Evolutionary conservation across 1,140 invertebrate genomes (phyloP).

Genomic region (Philaenus spumarius): DNA sequence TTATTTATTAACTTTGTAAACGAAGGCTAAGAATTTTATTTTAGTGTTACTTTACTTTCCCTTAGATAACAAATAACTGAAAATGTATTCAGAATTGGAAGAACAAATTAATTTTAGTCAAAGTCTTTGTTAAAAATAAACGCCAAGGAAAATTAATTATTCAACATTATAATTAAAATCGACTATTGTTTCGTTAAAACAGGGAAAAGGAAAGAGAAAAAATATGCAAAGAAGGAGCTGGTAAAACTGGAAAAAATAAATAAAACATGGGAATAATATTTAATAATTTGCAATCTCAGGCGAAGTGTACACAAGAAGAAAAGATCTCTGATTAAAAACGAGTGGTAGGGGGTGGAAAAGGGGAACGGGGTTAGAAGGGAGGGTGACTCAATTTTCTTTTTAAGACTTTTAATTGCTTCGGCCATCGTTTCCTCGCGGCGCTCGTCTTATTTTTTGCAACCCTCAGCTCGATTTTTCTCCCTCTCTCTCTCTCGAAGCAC

Average conservation of each 20-base stretch:
- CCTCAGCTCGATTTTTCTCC: slow-evolving; percentile 20
- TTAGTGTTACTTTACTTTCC: too few relatives aligned
- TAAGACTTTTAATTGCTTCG: slow-evolving; percentile 35
- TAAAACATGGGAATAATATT: slow-evolving; percentile 18
- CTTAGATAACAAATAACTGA: too few relatives aligned
- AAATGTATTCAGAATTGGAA: too few relatives aligned
- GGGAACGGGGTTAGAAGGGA: neutral
- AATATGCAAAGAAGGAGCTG: too few relatives aligned
- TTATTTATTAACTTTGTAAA: too few relatives aligned
- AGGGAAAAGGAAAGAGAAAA: too few relatives aligned
- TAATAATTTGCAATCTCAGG: slow-evolving; percentile 18
- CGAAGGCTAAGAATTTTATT: too few relatives aligned
- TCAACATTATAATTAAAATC: too few relatives aligned
- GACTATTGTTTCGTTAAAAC: too few relatives aligned
- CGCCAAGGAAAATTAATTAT: too few relatives aligned
- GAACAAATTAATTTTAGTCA: too few relatives aligned
- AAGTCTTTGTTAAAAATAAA: too few relatives aligned
- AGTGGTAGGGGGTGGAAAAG: slow-evolving; percentile 14
- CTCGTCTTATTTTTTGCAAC: slow-evolving; percentile 27
- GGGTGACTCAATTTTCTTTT: slow-evolving; percentile 34
- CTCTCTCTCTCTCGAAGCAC: slow-evolving; percentile 8
- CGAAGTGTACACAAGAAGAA: slow-evolving; percentile 18
- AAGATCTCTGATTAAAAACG: slow-evolving; percentile 29
- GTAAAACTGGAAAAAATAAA: slow-evolving; percentile 1
- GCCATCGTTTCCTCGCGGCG: slow-evolving; percentile 30